phyloP scores from a whole-genome alignment of 2,888 invertebrate species.

The Xanthorhoe spadicearia region DNA sequence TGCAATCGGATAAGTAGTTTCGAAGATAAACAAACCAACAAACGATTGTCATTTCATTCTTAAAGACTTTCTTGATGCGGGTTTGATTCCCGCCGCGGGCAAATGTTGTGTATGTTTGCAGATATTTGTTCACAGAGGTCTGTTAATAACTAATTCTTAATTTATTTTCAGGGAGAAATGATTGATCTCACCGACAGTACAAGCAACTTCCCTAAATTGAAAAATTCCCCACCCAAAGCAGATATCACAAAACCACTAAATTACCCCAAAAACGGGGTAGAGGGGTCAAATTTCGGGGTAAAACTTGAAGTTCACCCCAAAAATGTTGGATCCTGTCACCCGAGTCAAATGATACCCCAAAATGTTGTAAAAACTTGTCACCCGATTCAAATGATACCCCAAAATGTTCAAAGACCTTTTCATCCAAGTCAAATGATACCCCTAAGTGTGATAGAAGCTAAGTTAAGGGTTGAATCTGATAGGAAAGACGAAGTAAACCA shows the following conservation, averaged over 20 bases:
- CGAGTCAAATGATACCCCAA: too few species aligned
- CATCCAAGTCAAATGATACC: neutral
- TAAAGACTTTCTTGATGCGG: too few species aligned
- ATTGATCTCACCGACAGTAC: conserved; percentile 6
- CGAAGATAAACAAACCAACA: too few species aligned
- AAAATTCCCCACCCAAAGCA: conserved; percentile 1
- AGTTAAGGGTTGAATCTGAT: neutral
- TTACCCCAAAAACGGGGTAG: conserved; percentile 1
- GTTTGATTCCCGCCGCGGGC: too few species aligned
- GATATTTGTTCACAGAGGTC: too few species aligned
- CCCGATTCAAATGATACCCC: neutral
- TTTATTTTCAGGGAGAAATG: conserved; percentile 17
- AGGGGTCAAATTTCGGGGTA: neutral
- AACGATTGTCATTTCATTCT: too few species aligned
- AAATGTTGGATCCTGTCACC: neutral
- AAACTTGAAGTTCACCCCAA: neutral
- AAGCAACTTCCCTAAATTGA: neutral
- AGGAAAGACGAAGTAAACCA: neutral
- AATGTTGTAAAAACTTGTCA: neutral
- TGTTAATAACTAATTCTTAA: neutral
- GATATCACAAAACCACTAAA: neutral
- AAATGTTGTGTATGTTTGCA: too few species aligned
- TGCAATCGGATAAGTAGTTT: too few species aligned
- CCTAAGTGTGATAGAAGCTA: neutral
- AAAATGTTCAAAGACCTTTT: neutral